phyloP scores from a whole-genome alignment of 2,888 invertebrate genomes.

The Drosophila algonquin region DNA sequence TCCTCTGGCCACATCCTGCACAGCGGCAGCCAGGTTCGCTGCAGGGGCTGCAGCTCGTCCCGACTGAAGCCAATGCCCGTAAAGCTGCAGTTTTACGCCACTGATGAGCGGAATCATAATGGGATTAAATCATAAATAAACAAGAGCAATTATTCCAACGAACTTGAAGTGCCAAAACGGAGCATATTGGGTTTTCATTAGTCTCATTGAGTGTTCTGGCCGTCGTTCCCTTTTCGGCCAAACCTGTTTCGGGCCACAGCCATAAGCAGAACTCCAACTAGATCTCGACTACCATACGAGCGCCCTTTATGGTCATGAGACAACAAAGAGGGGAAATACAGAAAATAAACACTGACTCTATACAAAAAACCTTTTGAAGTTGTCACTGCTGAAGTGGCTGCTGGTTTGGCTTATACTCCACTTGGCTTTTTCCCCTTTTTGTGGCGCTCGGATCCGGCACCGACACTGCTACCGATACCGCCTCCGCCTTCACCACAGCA shows the following conservation, averaged over 20 bases:
- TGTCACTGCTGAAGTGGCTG: slow-evolving; percentile 54
- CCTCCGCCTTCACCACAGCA: not conserved
- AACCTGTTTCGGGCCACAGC: slow-evolving; percentile 23
- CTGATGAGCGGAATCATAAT: slow-evolving; percentile 6
- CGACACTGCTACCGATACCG: too few relatives aligned
- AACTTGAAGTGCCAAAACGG: slow-evolving; percentile 12
- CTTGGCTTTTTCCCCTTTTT: slow-evolving; percentile 13
- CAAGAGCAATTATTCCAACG: slow-evolving; percentile 21
- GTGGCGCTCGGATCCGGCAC: not conserved
- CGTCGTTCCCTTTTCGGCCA: slow-evolving; percentile 23
- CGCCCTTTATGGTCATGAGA: slow-evolving; percentile 46
- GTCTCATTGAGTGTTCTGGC: slow-evolving; percentile 8
- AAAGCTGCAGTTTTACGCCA: slow-evolving; percentile 2
- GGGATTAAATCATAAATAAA: slow-evolving; percentile 11
- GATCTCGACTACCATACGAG: slow-evolving; percentile 25
- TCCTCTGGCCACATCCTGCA: not conserved
- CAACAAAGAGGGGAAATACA: slow-evolving; percentile 12
- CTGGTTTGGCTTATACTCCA: slow-evolving; percentile 16
- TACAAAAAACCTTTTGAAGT: slow-evolving; percentile 63
- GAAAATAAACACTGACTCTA: not conserved
- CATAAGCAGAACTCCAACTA: slow-evolving; percentile 23
- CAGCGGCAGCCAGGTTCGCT: not conserved
- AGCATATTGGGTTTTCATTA: not conserved
- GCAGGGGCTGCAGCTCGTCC: not conserved
- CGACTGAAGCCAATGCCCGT: not conserved